phyloP scores from a whole-genome alignment of 2,113 vertebrate genomes.

The Seriola quinqueradiata region DNA sequence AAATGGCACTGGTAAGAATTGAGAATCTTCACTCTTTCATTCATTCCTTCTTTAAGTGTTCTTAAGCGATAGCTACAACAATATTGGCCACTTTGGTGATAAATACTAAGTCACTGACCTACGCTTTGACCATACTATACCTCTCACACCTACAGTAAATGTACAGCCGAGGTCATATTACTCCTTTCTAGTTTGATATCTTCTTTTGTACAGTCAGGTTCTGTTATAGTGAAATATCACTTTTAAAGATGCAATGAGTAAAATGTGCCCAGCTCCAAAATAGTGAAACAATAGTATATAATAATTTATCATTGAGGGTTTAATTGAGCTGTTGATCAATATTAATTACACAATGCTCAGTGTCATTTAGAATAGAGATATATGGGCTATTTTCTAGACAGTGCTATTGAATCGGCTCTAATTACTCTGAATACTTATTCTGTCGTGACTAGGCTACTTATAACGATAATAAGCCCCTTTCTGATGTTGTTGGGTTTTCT shows the following conservation, averaged over 20 bases:
- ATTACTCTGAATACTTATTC: background rate
- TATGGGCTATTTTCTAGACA: background rate
- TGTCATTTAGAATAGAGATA: background rate
- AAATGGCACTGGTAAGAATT: background rate
- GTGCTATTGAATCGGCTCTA: background rate
- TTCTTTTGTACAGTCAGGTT: background rate
- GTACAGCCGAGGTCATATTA: background rate
- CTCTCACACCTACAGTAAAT: background rate
- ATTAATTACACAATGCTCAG: background rate
- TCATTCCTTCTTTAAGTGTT: background rate
- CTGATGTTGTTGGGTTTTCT: background rate
- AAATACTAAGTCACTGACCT: background rate
- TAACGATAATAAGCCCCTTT: background rate
- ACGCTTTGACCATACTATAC: background rate
- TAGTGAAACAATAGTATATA: background rate
- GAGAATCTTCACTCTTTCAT: no score
- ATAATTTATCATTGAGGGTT: background rate
- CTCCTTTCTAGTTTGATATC: background rate
- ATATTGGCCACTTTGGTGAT: background rate
- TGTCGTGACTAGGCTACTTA: background rate
- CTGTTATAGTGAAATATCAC: background rate
- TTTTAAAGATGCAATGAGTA: background rate
- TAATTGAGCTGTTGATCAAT: background rate
- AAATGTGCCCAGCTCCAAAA: background rate
- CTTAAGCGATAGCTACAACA: background rate